Conservation (phyloP, 2,888 invertebrate genomes). For the Asteroscopus sphinx region DNA sequence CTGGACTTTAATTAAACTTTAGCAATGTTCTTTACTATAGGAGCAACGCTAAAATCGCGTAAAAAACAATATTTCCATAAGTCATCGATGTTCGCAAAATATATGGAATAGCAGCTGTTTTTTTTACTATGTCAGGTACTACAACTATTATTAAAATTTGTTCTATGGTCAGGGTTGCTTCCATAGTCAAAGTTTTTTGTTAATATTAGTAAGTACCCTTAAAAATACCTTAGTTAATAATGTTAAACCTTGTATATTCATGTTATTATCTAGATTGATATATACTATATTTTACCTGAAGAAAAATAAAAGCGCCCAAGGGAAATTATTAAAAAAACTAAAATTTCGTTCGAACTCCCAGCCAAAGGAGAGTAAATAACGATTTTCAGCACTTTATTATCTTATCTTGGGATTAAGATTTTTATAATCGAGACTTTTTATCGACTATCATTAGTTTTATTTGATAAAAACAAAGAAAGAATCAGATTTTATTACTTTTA, state of each 20-base stretch:
- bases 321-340: slow-evolving; percentile 34
- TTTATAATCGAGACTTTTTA: slow-evolving; percentile 65
- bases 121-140: too few relatives aligned
- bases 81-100: too few relatives aligned
- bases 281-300: slow-evolving; percentile 30
- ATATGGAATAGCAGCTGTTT: too few relatives aligned
- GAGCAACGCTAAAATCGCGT: too few relatives aligned
- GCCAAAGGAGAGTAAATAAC: slow-evolving; percentile 10
- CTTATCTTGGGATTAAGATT: slow-evolving; percentile 66
- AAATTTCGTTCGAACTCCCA: slow-evolving; percentile 8
- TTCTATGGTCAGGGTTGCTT: too few relatives aligned
- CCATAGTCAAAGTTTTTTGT: too few relatives aligned
- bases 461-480: slow-evolving; percentile 37
- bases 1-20: too few relatives aligned
- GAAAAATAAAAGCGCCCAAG: slow-evolving; percentile 22
- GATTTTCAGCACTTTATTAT: slow-evolving; percentile 11
- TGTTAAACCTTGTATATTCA: background rate
- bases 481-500: slow-evolving; percentile 20
- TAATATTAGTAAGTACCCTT: too few relatives aligned
- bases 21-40: too few relatives aligned
- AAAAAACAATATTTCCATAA: too few relatives aligned
- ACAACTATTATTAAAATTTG: too few relatives aligned
- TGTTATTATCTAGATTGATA: slow-evolving; percentile 28
- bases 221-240: too few relatives aligned
- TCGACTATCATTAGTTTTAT: slow-evolving; percentile 33